Evolutionary conservation across 2,113 vertebrate genomes (phyloP).

Genomic region (Polyodon spathula): DNA sequence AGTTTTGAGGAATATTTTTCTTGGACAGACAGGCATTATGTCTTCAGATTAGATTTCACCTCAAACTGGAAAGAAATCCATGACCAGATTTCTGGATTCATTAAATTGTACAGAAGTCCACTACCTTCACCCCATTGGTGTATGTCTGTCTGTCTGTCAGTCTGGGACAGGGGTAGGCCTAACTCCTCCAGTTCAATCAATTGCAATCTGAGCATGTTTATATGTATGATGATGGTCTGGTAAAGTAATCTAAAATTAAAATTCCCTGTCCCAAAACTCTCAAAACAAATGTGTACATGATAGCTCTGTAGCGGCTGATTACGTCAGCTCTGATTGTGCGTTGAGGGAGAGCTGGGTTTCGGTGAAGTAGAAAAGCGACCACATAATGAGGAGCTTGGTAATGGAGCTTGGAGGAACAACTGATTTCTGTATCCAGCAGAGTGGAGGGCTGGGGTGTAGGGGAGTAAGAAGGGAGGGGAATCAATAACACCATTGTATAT

Average conservation of each 20-base stretch:
- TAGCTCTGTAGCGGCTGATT: not conserved
- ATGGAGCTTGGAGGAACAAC: too few species aligned
- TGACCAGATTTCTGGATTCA: too few species aligned
- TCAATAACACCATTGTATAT: too few species aligned
- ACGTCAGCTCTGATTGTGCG: not conserved
- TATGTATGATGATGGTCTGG: conserved; percentile 8
- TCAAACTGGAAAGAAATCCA: too few species aligned
- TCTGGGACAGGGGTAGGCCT: too few species aligned
- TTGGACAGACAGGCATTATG: not conserved
- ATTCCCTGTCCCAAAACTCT: not conserved
- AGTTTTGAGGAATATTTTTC: not conserved
- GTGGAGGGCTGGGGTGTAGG: too few species aligned
- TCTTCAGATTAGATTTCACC: not conserved
- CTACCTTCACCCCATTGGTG: too few species aligned
- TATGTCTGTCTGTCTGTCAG: too few species aligned
- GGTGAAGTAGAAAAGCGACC: not conserved
- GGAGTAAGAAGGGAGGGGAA: too few species aligned
- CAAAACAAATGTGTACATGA: not conserved
- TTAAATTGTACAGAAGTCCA: too few species aligned
- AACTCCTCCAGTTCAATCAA: not conserved
- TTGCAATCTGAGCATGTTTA: conserved; percentile 14
- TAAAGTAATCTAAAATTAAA: conserved; percentile 33
- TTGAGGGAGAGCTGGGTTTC: not conserved
- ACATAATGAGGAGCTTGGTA: not conserved
- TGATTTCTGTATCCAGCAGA: too few species aligned